These are phyloP conservation scores for Archips xylosteana DNA, from an alignment of 2,888 invertebrate genomes.

Conservation along the genomic window DNA sequence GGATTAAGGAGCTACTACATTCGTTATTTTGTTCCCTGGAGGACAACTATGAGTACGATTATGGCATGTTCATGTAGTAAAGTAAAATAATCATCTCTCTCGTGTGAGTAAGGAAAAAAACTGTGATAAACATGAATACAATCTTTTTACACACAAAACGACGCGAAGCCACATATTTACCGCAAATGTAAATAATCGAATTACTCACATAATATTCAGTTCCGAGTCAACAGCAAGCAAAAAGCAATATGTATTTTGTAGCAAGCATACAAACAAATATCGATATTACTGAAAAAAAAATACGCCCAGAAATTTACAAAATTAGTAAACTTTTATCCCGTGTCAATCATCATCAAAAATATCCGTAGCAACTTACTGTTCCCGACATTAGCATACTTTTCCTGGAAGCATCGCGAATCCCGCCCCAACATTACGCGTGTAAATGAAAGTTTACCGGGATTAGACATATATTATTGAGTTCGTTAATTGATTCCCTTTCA, in stretches of 20 bases:
- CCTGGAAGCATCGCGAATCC: neutral
- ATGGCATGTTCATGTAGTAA: neutral
- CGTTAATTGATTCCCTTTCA: slow-evolving; percentile 10
- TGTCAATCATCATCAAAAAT: slow-evolving; percentile 2
- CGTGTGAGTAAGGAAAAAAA: neutral
- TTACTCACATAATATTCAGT: too few species aligned
- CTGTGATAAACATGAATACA: too few species aligned
- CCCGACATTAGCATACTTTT: neutral
- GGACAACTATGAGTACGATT: slow-evolving; percentile 14
- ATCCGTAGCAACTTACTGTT: neutral
- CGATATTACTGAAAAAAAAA: too few species aligned
- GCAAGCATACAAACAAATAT: too few species aligned
- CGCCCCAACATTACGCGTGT: slow-evolving; percentile 2
- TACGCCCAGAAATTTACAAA: too few species aligned
- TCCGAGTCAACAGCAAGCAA: too few species aligned
- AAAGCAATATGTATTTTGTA: too few species aligned
- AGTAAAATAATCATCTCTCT: neutral
- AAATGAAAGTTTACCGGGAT: slow-evolving; percentile 1
- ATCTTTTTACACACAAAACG: too few species aligned
- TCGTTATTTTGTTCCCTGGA: slow-evolving; percentile 9
- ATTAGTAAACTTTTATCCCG: neutral
- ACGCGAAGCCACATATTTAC: too few species aligned
- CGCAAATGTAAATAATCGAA: too few species aligned
- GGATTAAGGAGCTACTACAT: slow-evolving; percentile 26
- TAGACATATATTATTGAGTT: slow-evolving; percentile 7